A percentile compares a stretch with the other conserved stretches of the same genome.
Evolutionary conservation across 2,797 vertebrate genomes (phyloP).

Genomic region (Chloroceryle amazona): DNA sequence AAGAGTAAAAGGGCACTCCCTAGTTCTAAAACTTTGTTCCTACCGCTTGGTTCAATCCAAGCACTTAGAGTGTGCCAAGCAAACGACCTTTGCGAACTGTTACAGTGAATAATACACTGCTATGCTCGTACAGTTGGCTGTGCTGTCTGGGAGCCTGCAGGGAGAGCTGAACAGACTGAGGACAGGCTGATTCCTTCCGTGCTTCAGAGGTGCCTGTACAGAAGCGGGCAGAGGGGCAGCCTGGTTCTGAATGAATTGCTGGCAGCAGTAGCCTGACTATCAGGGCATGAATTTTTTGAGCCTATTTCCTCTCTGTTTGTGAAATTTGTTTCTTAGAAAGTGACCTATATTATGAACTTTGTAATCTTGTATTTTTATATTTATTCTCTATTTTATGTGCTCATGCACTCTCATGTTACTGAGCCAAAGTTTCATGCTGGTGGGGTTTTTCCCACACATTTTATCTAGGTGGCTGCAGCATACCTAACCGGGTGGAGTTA

Average conservation of each 20-base stretch:
- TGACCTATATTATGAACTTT: not conserved
- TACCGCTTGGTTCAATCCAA: not conserved
- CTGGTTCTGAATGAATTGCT: not conserved
- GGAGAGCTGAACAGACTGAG: not conserved
- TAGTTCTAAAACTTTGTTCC: conserved; percentile 25
- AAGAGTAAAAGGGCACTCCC: not conserved
- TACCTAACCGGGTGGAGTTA: not conserved
- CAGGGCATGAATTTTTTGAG: not conserved
- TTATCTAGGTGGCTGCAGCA: not conserved
- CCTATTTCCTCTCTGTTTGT: not conserved
- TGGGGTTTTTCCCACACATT: not conserved
- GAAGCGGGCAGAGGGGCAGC: not conserved
- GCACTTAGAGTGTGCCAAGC: not conserved
- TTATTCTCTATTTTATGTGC: not conserved
- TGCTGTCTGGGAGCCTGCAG: not conserved
- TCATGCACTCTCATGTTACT: not conserved
- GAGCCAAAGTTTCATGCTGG: not conserved
- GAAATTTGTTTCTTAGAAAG: not conserved
- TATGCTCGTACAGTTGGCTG: not conserved
- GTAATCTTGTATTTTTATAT: not conserved
- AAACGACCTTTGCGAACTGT: not conserved
- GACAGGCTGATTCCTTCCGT: not conserved
- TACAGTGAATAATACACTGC: not conserved
- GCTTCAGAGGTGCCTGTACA: not conserved
- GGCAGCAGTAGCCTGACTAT: not conserved